Evolutionary conservation across 2,113 vertebrate genomes (phyloP).

Genomic region (Tachysurus vachellii): DNA sequence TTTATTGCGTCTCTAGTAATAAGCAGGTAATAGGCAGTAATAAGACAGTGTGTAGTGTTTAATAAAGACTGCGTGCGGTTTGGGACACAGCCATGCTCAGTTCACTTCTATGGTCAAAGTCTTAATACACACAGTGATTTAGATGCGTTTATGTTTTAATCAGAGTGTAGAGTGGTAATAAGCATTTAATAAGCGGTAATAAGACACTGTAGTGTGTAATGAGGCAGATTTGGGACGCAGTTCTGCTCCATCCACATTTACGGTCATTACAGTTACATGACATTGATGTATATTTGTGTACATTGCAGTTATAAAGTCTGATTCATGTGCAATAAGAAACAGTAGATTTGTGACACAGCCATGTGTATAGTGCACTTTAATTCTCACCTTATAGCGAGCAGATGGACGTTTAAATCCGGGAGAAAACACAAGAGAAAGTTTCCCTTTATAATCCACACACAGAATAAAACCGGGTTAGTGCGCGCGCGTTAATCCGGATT

Average conservation of each 20-base stretch:
- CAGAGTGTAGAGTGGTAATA: background rate
- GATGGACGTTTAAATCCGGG: background rate
- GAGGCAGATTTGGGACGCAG: background rate
- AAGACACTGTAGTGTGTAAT: background rate
- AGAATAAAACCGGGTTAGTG: background rate
- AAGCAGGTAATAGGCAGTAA: background rate
- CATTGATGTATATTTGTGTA: background rate
- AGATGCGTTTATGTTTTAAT: background rate
- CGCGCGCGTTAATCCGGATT: background rate
- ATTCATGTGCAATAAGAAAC: background rate
- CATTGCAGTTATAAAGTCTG: background rate
- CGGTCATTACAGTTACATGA: too few species aligned
- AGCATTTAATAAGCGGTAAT: background rate
- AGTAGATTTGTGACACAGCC: background rate
- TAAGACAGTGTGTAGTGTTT: background rate
- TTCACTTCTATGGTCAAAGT: background rate
- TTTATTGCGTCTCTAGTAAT: background rate
- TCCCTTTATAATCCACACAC: conserved; percentile 9
- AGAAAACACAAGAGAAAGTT: background rate
- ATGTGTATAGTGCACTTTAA: background rate
- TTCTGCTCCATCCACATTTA: background rate
- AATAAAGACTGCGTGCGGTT: background rate
- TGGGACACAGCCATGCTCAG: background rate
- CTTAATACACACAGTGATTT: background rate
- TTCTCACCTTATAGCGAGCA: background rate